These are phyloP conservation scores for Cossypha polioptera DNA, from an alignment of 2,797 vertebrate species.

Conservation along the genomic window DNA sequence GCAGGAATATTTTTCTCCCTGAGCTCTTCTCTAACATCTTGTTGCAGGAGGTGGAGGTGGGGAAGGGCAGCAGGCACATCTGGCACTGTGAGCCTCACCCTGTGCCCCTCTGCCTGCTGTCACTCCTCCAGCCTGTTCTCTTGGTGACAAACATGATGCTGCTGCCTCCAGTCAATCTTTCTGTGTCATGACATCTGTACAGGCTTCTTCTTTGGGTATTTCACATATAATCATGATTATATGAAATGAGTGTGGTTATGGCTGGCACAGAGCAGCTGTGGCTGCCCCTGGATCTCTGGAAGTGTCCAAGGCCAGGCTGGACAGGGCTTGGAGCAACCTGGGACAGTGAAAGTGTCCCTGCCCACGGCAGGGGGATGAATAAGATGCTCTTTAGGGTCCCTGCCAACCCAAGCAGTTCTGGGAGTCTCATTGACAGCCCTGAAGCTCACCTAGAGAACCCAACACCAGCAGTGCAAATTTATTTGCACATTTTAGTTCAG, in stretches of 20 bases:
- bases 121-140: neutral
- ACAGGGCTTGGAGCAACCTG: neutral
- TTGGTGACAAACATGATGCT: neutral
- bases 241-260: neutral
- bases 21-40: neutral
- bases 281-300: neutral
- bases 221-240: neutral
- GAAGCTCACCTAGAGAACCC: neutral
- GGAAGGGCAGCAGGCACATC: neutral
- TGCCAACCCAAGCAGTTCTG: neutral
- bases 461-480: neutral
- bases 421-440: neutral
- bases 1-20: neutral
- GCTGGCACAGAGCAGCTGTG: neutral
- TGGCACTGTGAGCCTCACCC: neutral
- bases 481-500: neutral
- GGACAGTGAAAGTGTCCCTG: rapidly evolving
- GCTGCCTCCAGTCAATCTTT: neutral
- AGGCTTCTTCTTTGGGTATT: neutral
- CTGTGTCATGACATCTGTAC: rapidly evolving
- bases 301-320: neutral
- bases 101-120: neutral
- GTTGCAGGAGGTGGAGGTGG: neutral
- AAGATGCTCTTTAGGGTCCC: neutral
- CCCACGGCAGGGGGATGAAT: too few species aligned